Conservation (phyloP, 37 sponge, comb jelly and placozoan species). For the Spongilla lacustris region DNA sequence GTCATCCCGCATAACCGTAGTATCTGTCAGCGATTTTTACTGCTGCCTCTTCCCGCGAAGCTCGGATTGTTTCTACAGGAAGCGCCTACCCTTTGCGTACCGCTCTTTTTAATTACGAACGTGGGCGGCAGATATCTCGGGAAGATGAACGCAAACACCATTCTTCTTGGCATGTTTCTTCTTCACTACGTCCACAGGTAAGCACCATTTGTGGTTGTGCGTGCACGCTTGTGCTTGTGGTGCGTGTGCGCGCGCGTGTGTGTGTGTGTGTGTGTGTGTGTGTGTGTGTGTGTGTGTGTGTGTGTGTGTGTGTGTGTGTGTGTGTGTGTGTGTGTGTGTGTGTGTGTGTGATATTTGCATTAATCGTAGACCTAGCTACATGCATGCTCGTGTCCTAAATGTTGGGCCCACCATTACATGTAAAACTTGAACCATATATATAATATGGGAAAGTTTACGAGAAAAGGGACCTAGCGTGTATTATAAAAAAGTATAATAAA, state of each 20-base stretch:
- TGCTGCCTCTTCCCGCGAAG: slow-evolving; percentile 39
- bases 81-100: slow-evolving; percentile 78
- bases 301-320: background rate
- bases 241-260: too few relatives aligned
- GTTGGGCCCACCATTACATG: too few relatives aligned
- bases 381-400: too few relatives aligned
- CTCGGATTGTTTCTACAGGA: slow-evolving; percentile 90
- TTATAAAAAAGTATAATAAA: too few relatives aligned
- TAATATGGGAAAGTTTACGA: too few relatives aligned
- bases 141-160: slow-evolving; percentile 53
- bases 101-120: slow-evolving; percentile 59
- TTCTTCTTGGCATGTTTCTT: slow-evolving; percentile 72
- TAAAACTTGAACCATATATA: too few relatives aligned
- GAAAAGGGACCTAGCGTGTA: too few relatives aligned
- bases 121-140: slow-evolving; percentile 49
- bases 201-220: background rate
- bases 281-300: too few relatives aligned
- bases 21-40: background rate
- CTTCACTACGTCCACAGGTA: slow-evolving; percentile 88
- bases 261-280: too few relatives aligned
- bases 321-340: background rate
- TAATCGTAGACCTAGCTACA: too few relatives aligned
- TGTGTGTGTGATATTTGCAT: too few relatives aligned
- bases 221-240: background rate
- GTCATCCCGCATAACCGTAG: too few relatives aligned